A percentile compares a stretch with the other conserved stretches of the same genome.
phyloP scores from a whole-genome alignment of 2,888 invertebrate species.

The Platycheirus albimanus region DNA sequence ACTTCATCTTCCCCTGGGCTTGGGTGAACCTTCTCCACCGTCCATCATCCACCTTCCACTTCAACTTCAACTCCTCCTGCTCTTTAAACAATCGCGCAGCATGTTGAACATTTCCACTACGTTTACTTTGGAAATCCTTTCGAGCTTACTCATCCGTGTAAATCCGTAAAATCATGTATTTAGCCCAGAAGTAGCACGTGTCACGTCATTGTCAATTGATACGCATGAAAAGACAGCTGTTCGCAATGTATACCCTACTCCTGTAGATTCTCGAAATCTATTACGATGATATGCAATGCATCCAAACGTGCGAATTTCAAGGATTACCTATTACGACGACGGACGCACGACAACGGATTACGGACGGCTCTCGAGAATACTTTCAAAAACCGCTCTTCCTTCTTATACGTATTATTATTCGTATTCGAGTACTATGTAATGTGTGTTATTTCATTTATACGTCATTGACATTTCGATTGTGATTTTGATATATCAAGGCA shows the following conservation, averaged over 20 bases:
- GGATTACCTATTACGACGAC: conserved; percentile 42
- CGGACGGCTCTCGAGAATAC: conserved; percentile 34
- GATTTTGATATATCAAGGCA: conserved; percentile 12
- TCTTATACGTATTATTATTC: conserved; percentile 25
- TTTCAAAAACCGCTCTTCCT: conserved; percentile 27
- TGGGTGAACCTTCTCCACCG: background rate
- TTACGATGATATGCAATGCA: conserved; percentile 18
- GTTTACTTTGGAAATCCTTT: conserved; percentile 71
- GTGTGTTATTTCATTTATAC: too few relatives aligned
- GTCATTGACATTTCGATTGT: conserved; percentile 50
- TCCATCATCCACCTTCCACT: background rate
- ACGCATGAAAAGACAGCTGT: conserved; percentile 72
- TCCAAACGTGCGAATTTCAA: conserved; percentile 60
- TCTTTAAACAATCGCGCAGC: conserved; percentile 62
- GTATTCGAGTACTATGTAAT: conserved; percentile 42
- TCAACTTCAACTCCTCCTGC: background rate
- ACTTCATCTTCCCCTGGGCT: conserved; percentile 39
- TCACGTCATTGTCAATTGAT: conserved; percentile 74
- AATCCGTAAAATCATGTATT: conserved; percentile 73
- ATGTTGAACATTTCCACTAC: conserved; percentile 71
- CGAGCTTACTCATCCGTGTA: conserved; percentile 67
- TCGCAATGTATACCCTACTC: conserved; percentile 38
- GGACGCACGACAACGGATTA: conserved; percentile 27
- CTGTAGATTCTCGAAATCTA: background rate
- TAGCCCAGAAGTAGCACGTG: conserved; percentile 70